Conservation (phyloP, 2,113 vertebrate genomes). For the Callipepla squamata region DNA sequence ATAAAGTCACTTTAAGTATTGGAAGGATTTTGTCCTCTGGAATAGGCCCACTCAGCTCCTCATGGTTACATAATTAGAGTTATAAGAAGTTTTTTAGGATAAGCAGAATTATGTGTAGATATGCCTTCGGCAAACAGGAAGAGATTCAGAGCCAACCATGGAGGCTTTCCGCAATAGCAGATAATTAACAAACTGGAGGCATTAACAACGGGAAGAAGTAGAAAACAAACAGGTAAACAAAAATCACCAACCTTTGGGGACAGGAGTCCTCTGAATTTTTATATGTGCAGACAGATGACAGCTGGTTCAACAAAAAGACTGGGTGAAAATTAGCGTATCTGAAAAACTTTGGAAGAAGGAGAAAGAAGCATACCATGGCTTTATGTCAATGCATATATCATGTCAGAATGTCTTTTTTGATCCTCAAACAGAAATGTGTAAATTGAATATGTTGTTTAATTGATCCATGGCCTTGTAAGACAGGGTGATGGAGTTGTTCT, state of each 20-base stretch:
- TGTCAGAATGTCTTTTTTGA: neutral
- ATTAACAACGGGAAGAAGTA: neutral
- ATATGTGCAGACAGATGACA: conserved; percentile 10
- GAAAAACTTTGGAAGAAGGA: neutral
- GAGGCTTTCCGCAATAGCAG: conserved; percentile 14
- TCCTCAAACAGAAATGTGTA: conserved; percentile 1
- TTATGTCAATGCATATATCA: neutral
- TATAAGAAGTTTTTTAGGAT: conserved; percentile 21
- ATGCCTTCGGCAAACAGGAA: conserved; percentile 19
- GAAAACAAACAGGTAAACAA: neutral
- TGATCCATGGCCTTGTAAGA: neutral
- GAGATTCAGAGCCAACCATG: conserved; percentile 26
- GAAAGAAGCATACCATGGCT: neutral
- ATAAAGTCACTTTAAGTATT: too few species aligned
- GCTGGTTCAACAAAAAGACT: conserved; percentile 9
- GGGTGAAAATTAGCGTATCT: neutral
- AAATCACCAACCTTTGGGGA: neutral
- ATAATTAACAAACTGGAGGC: conserved; percentile 28
- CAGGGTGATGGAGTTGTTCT: neutral
- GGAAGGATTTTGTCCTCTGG: neutral
- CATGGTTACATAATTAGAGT: neutral
- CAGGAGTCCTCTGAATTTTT: conserved; percentile 9
- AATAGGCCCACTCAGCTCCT: conserved; percentile 10
- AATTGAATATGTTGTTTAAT: neutral
- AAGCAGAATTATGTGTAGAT: conserved; percentile 22